Conservation (phyloP, 2,797 vertebrate genomes). For the Rhinatrema bivittatum region DNA sequence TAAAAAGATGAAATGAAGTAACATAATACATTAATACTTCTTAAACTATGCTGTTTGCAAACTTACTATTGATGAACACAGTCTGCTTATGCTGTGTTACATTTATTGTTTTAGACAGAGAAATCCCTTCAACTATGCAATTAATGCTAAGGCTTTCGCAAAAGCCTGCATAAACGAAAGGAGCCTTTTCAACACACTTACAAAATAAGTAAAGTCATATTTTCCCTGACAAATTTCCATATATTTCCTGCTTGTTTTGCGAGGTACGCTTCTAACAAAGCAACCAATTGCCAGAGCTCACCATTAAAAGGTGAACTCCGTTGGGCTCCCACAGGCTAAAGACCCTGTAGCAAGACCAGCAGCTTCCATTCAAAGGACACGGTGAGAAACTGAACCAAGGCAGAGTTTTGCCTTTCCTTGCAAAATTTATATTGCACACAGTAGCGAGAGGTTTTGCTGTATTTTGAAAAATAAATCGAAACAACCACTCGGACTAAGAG, state of each 20-base stretch:
- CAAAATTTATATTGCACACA: too few relatives aligned
- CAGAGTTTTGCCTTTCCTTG: too few relatives aligned
- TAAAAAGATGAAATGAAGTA: slow-evolving; percentile 82
- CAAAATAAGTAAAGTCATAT: slow-evolving; percentile 70
- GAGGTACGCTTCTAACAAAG: too few relatives aligned
- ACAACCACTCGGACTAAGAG: too few relatives aligned
- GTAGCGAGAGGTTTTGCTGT: too few relatives aligned
- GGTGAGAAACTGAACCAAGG: too few relatives aligned
- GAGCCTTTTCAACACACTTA: slow-evolving; percentile 66
- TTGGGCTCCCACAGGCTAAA: not conserved
- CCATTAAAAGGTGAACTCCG: slow-evolving; percentile 7
- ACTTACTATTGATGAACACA: slow-evolving; percentile 61
- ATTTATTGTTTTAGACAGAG: slow-evolving; percentile 74
- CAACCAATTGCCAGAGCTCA: not conserved
- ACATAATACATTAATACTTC: slow-evolving; percentile 75
- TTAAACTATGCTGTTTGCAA: slow-evolving; percentile 79
- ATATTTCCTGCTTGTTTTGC: slow-evolving; percentile 33
- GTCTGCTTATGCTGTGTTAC: slow-evolving; percentile 51
- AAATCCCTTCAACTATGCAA: slow-evolving; percentile 97
- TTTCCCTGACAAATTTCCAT: slow-evolving; percentile 69
- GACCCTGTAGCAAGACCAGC: not conserved
- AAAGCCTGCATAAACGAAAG: slow-evolving; percentile 70
- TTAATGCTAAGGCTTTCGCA: slow-evolving; percentile 72
- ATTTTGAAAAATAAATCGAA: too few relatives aligned
- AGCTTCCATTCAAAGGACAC: too few relatives aligned